These are phyloP conservation scores for Hydrocynus forskahlii DNA, from an alignment of 2,797 vertebrate species.

Conservation along the genomic window DNA sequence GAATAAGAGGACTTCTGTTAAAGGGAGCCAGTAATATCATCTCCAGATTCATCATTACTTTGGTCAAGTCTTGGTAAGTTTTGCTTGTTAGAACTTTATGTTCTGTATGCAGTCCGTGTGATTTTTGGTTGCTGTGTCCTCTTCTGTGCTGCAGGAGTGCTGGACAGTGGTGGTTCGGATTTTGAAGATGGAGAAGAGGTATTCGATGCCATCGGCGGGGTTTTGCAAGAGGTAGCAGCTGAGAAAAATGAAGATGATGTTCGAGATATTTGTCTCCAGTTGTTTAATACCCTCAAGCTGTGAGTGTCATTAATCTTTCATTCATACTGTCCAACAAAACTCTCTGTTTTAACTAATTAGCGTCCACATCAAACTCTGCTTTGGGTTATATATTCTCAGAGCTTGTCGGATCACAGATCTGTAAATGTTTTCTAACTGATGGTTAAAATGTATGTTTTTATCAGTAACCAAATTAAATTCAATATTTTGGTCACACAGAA, in stretches of 20 bases:
- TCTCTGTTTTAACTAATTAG: no score
- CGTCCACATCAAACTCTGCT: background rate
- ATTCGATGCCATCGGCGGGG: slow-evolving; percentile 91
- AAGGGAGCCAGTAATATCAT: no score
- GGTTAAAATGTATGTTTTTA: no score
- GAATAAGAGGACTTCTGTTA: background rate
- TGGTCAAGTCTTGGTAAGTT: background rate
- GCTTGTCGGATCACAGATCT: background rate
- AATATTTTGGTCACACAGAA: no score
- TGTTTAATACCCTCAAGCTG: slow-evolving; percentile 92
- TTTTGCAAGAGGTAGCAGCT: slow-evolving; percentile 89
- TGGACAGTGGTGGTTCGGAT: slow-evolving; percentile 86
- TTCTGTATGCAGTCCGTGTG: background rate
- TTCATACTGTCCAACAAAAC: no score
- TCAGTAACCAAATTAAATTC: no score
- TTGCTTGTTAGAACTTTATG: background rate
- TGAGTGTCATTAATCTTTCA: slow-evolving; percentile 66
- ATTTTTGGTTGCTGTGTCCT: background rate
- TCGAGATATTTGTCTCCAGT: slow-evolving; percentile 89
- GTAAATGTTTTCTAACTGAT: no score
- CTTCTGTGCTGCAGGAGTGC: slow-evolving; percentile 75
- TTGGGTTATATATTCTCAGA: background rate
- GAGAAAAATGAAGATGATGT: slow-evolving; percentile 90
- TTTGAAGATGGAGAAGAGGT: slow-evolving; percentile 94
- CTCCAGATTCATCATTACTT: no score